Conservation (phyloP, 2,888 invertebrate genomes). For the Synergus gifuensis region DNA sequence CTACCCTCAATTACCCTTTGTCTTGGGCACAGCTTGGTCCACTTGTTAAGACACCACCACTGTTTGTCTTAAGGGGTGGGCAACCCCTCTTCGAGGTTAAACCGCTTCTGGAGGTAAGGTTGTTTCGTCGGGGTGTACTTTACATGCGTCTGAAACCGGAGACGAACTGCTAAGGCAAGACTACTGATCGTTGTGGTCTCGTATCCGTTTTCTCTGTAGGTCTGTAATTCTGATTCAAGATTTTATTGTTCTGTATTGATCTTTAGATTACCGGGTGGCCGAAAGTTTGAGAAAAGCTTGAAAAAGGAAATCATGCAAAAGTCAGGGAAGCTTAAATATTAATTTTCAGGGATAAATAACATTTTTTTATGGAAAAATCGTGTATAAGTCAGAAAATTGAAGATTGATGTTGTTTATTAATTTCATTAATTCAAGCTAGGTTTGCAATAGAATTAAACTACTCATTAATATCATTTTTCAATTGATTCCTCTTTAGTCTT, state of each 20-base stretch:
- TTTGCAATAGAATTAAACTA: no score
- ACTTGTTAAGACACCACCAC: slow-evolving; percentile 78
- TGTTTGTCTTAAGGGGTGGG: slow-evolving; percentile 77
- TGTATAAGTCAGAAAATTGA: no score
- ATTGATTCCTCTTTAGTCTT: not conserved
- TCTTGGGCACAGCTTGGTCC: slow-evolving; percentile 78
- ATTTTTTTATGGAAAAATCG: no score
- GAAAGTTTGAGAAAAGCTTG: no score
- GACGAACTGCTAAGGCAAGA: slow-evolving; percentile 76
- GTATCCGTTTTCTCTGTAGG: slow-evolving; percentile 57
- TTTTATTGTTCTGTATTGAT: slow-evolving; percentile 12
- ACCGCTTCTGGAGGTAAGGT: slow-evolving; percentile 64
- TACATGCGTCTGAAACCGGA: slow-evolving; percentile 76
- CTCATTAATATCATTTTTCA: not conserved
- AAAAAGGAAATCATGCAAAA: no score
- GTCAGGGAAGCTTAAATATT: no score
- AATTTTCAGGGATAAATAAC: no score
- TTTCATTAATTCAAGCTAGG: not conserved
- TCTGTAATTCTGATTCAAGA: slow-evolving; percentile 46
- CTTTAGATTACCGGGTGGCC: not conserved
- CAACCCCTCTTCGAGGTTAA: slow-evolving; percentile 59
- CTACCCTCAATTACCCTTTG: slow-evolving; percentile 78
- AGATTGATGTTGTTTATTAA: not conserved
- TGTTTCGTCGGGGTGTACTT: slow-evolving; percentile 74
- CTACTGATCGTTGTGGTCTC: slow-evolving; percentile 77